phyloP scores from a whole-genome alignment of 2,797 vertebrate species.

The Fundulus diaphanus region DNA sequence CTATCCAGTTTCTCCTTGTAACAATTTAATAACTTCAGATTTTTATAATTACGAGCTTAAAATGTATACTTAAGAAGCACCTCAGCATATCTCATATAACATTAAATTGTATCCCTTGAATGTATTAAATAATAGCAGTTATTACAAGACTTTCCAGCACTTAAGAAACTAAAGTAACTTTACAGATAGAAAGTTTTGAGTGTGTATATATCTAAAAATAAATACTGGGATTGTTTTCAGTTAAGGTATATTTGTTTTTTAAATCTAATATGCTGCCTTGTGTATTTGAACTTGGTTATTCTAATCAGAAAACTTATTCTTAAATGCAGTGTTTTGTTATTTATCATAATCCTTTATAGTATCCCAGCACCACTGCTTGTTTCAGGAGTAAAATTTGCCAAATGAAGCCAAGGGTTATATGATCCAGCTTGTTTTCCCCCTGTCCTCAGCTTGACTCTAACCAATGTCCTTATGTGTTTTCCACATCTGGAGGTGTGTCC shows the following conservation, averaged over 20 bases:
- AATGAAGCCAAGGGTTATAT: neutral
- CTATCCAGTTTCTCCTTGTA: slow-evolving; percentile 22
- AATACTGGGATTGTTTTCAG: neutral
- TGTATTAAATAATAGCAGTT: neutral
- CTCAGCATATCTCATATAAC: slow-evolving; percentile 5
- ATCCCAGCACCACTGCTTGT: neutral
- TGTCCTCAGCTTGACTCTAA: slow-evolving; percentile 22
- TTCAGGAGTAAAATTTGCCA: neutral
- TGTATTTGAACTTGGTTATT: neutral
- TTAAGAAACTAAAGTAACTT: neutral
- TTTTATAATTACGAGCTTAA: slow-evolving; percentile 11
- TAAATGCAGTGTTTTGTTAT: neutral
- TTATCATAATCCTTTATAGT: neutral
- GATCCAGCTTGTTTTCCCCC: slow-evolving; percentile 18
- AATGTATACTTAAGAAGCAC: slow-evolving; percentile 4
- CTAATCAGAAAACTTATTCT: neutral
- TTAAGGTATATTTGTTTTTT: neutral
- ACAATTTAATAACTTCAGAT: slow-evolving; percentile 5
- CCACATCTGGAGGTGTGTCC: slow-evolving; percentile 38
- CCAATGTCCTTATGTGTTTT: slow-evolving; percentile 31
- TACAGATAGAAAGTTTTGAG: neutral
- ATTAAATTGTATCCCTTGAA: slow-evolving; percentile 6
- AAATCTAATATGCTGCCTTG: neutral
- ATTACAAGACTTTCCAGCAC: neutral
- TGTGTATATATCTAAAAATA: too few relatives aligned